Percentiles rank a stretch among this genome's conserved stretches.
These are phyloP conservation scores for Sinocyclocheilus anophthalmus DNA, from an alignment of 2,113 vertebrate genomes.

Conservation along the genomic window DNA sequence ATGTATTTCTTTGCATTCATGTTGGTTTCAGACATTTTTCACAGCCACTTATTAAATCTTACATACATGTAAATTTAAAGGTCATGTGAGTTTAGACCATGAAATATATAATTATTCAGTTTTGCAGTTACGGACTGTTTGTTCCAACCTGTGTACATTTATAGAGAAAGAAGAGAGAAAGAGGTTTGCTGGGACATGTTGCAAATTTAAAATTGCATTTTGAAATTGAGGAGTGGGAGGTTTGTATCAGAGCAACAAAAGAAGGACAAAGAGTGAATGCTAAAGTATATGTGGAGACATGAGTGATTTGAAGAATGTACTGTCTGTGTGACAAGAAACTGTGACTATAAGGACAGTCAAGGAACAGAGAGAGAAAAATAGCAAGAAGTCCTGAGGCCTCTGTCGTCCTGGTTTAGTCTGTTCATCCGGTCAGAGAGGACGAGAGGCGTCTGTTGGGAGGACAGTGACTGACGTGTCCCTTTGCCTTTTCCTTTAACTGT, in stretches of 20 bases:
- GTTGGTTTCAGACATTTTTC: not conserved
- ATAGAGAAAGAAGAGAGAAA: not conserved
- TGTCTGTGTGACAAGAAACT: constrained; percentile 6
- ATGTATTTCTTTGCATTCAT: not conserved
- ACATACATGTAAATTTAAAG: no score
- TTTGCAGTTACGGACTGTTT: no score
- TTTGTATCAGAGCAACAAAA: not conserved
- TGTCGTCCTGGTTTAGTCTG: constrained; percentile 71
- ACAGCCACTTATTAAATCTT: no score
- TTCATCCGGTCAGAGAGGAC: constrained; percentile 60
- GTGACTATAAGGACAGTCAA: not conserved
- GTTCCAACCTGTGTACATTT: not conserved
- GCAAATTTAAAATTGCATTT: not conserved
- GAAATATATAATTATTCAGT: not conserved
- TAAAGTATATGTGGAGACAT: not conserved
- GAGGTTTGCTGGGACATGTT: not conserved
- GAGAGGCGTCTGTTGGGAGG: constrained; percentile 58
- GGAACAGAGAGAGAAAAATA: not conserved
- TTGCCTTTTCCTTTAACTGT: constrained; percentile 60
- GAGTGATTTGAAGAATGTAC: not conserved
- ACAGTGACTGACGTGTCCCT: constrained; percentile 54
- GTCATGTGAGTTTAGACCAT: no score
- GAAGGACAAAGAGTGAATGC: not conserved
- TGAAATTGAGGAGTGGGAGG: not conserved
- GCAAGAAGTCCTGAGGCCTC: constrained; percentile 59